Conservation (phyloP, 2,797 vertebrate species). For the Acestrorhynchus altus region DNA sequence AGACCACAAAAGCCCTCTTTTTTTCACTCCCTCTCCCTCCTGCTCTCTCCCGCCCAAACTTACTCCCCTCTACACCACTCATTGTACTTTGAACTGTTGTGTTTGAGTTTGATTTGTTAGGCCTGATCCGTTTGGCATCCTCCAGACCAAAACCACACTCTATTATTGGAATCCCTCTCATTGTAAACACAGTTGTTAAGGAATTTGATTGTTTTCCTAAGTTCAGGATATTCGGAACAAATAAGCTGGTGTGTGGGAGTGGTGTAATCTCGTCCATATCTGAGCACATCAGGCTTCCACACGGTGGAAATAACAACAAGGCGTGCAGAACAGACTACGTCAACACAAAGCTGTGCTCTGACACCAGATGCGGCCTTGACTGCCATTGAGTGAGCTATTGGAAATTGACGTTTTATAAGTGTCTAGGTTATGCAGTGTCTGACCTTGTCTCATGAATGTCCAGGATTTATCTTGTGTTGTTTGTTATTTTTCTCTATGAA, state of each 20-base stretch:
- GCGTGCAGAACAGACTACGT: conserved; percentile 12
- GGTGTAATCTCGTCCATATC: neutral
- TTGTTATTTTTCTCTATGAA: too few relatives aligned
- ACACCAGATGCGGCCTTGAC: conserved; percentile 17
- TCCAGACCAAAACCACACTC: neutral
- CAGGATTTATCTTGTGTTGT: too few relatives aligned
- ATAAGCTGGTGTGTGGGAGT: neutral
- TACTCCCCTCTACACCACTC: neutral
- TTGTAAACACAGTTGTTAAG: neutral
- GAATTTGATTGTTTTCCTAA: conserved; percentile 10
- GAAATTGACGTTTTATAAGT: neutral
- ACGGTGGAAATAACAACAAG: conserved; percentile 59
- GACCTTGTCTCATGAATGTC: neutral
- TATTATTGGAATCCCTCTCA: neutral
- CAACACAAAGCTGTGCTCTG: conserved; percentile 6
- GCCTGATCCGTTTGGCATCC: neutral
- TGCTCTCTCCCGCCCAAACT: too few relatives aligned
- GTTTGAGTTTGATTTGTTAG: conserved; percentile 8
- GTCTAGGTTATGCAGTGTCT: neutral
- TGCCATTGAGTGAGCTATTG: conserved; percentile 13
- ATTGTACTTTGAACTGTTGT: neutral
- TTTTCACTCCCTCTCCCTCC: neutral
- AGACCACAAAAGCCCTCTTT: conserved; percentile 9
- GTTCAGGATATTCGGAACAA: neutral
- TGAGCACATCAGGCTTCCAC: conserved; percentile 46